phyloP scores from a whole-genome alignment of 2,113 vertebrate genomes.

The Callopanchax toddi region DNA sequence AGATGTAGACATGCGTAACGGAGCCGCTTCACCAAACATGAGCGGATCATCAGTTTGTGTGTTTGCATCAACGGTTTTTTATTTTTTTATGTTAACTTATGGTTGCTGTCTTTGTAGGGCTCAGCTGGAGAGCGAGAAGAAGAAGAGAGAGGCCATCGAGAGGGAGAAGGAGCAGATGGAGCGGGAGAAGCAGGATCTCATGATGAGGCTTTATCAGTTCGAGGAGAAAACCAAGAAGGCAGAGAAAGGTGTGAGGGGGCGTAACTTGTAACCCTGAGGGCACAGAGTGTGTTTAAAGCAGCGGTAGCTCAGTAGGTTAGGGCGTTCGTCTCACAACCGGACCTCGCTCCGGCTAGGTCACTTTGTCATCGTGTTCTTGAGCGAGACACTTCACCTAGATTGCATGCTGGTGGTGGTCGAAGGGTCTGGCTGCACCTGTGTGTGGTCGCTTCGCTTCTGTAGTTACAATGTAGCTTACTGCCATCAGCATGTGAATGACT shows the following conservation, averaged over 20 bases:
- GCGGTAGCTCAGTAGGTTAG: too few species aligned
- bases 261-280: background rate
- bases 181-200: constrained; percentile 89
- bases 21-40: background rate
- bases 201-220: constrained; percentile 88
- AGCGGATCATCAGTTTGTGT: background rate
- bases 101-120: constrained; percentile 83
- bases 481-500: too few species aligned
- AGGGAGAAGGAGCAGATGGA: constrained; percentile 92
- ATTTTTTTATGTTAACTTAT: constrained; percentile 40
- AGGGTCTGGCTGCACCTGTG: too few species aligned
- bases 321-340: too few species aligned
- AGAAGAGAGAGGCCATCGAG: constrained; percentile 89
- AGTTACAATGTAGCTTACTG: too few species aligned
- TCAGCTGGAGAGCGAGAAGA: constrained; percentile 92
- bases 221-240: constrained; percentile 92
- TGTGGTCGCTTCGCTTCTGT: too few species aligned
- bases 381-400: too few species aligned
- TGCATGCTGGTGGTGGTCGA: too few species aligned
- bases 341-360: too few species aligned
- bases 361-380: too few species aligned
- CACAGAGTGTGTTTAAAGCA: constrained; percentile 2
- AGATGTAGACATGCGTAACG: too few species aligned
- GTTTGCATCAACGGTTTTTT: constrained; percentile 3
- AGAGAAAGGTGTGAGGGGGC: constrained; percentile 84